Conservation (phyloP, 2,888 invertebrate species). For the Cacoxenus indagator region DNA sequence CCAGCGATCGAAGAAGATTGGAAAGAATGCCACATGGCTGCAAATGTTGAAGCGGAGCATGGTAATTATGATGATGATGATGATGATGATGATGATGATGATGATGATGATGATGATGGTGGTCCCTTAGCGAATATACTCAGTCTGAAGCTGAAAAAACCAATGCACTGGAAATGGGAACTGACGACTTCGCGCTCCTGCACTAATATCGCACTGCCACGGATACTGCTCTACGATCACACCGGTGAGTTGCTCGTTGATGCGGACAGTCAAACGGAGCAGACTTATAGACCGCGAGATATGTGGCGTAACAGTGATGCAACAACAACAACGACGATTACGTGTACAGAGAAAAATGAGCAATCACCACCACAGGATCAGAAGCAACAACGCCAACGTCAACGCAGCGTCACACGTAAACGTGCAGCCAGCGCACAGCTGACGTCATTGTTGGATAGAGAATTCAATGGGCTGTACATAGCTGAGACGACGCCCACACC, state of each 20-base stretch:
- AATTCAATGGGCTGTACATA: constrained; percentile 56
- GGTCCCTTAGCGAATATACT: constrained; percentile 70
- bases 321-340: constrained; percentile 9
- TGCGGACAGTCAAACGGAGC: constrained; percentile 60
- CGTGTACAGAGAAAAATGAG: constrained; percentile 30
- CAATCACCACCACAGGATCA: background rate
- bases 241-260: constrained; percentile 72
- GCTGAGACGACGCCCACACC: constrained; percentile 52
- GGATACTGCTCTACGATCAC: constrained; percentile 73
- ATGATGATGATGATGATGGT: constrained; percentile 34
- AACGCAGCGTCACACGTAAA: constrained; percentile 23
- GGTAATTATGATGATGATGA: constrained; percentile 7
- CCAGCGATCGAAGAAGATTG: background rate
- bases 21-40: constrained; percentile 16
- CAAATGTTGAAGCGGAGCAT: constrained; percentile 15
- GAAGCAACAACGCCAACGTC: background rate
- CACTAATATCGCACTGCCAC: constrained; percentile 73
- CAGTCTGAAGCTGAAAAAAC: constrained; percentile 73
- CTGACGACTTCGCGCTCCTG: constrained; percentile 75
- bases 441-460: constrained; percentile 45
- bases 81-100: constrained; percentile 13
- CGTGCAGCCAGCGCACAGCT: constrained; percentile 50
- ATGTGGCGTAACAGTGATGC: background rate
- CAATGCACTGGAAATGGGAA: constrained; percentile 75
- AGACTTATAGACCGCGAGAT: constrained; percentile 44